phyloP scores from a whole-genome alignment of 1,140 invertebrate species.

The Radopholus similis region DNA sequence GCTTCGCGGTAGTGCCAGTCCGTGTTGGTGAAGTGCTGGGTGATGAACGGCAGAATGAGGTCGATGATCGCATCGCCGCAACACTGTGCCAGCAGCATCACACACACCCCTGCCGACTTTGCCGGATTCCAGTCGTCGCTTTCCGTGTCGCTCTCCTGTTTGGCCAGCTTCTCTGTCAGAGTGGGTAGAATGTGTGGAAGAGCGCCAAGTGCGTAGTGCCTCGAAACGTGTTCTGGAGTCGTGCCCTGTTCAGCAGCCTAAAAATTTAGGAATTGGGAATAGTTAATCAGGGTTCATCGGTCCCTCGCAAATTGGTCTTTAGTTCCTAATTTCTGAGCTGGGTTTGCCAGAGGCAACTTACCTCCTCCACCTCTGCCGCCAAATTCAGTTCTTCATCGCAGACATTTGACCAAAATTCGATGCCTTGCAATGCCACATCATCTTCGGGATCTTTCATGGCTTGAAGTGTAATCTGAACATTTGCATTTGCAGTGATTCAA shows the following conservation, averaged over 20 bases:
- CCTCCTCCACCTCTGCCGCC: constrained; percentile 84
- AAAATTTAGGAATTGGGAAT: neutral
- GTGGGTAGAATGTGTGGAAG: constrained; percentile 89
- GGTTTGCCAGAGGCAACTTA: too few relatives aligned
- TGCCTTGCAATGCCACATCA: constrained; percentile 93
- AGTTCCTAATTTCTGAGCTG: too few relatives aligned
- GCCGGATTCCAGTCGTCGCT: constrained; percentile 99
- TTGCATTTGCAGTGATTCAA: neutral
- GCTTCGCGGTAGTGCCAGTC: constrained; percentile 95
- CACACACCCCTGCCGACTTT: constrained; percentile 97
- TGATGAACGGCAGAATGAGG: constrained; percentile 92
- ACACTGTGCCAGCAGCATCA: constrained; percentile 93
- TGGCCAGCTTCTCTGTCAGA: constrained; percentile 85
- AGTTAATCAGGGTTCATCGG: too few relatives aligned
- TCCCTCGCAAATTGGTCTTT: neutral
- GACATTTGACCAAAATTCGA: constrained; percentile 99
- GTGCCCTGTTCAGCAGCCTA: constrained; percentile 79
- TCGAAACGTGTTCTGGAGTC: constrained; percentile 80
- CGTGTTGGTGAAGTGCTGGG: constrained; percentile 82
- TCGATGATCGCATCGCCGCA: constrained; percentile 95
- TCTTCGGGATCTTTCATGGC: constrained; percentile 90
- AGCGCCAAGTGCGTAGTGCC: constrained; percentile 88
- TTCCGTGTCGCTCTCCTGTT: constrained; percentile 71
- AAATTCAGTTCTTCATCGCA: constrained; percentile 98
- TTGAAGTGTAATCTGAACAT: constrained; percentile 81